These are phyloP conservation scores for Heliconius eleuchia DNA, from an alignment of 1,140 invertebrate species.

Conservation along the genomic window DNA sequence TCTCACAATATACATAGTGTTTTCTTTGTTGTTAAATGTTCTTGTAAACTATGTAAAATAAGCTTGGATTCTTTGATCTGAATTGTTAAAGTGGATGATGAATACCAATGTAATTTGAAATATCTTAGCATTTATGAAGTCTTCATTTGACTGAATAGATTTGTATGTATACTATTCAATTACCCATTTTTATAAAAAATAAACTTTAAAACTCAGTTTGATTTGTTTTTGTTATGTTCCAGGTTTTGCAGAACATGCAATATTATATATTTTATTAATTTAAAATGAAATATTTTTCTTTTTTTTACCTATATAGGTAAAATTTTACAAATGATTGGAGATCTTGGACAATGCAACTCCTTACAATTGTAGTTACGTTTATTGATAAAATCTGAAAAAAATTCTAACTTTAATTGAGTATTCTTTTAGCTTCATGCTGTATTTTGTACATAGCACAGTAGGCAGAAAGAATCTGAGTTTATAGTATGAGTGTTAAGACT, in stretches of 20 bases:
- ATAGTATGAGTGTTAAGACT: too few relatives aligned
- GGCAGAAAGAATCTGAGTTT: too few relatives aligned
- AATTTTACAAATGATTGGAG: too few relatives aligned
- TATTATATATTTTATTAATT: not conserved
- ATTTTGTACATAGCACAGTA: too few relatives aligned
- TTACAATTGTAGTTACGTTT: too few relatives aligned
- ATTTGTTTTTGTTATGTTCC: slow-evolving; percentile 27
- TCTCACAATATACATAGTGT: slow-evolving; percentile 35
- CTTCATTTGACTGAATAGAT: slow-evolving; percentile 71
- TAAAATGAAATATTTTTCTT: too few relatives aligned
- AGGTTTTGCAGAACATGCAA: not conserved
- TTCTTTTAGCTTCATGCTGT: too few relatives aligned
- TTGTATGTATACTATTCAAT: slow-evolving; percentile 66
- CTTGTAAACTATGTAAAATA: slow-evolving; percentile 32
- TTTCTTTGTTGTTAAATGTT: slow-evolving; percentile 42
- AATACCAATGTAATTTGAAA: slow-evolving; percentile 36
- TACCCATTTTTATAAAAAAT: slow-evolving; percentile 71
- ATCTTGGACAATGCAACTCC: too few relatives aligned
- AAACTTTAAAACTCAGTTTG: slow-evolving; percentile 50
- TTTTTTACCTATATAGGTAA: too few relatives aligned
- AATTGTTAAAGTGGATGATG: slow-evolving; percentile 30
- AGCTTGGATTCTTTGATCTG: slow-evolving; percentile 36
- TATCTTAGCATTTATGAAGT: slow-evolving; percentile 67
- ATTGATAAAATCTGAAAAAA: too few relatives aligned
- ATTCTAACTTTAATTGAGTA: too few relatives aligned